Base-by-base conservation (phyloP, 2,888 invertebrate genomes). In the Toxonevra muliebris region DNA sequence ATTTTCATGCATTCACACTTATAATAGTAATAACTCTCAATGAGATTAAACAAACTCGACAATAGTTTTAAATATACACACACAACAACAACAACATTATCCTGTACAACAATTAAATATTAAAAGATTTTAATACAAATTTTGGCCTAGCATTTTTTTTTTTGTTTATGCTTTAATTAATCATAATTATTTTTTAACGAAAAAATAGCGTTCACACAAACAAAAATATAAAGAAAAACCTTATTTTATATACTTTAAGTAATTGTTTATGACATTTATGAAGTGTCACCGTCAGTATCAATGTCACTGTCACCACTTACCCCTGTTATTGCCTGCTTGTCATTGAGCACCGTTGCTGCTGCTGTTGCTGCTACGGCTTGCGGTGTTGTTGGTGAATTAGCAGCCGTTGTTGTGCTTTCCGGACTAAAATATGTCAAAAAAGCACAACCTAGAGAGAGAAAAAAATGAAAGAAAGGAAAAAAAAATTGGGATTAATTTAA, bases 281-380 rank as follows among this genome's bases (percentile, higher is more conserved):
- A 30, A 30, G 30, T 30, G 30, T 30, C 12, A 48, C 15, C 8
- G 48, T 15, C 12, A 48, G 48, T 8, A 48, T 48, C 13, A 48
- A 12, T 53, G 11, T 53, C 13, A 30, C 30, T 30, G 30, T 30
- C 30, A 30, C 30, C 76, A 92, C 96, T 95, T 86, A 98, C 97
- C 95, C 97, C 97, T 87, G 97, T 96, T 88, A 98, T 90, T 86
- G 97, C 96, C 89, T 96, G 94, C 90, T 97, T 97, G 88, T 98
- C 97, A 90, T 98, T 97, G 85, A 97, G 92, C 58, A 80, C 76
- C 69, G 81, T 72, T 65, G 77, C 74, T 30, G 30, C 30, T 30
- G 30, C 30, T 30, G 30, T 30, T 30, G 30, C 30, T 30, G 30
- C 76, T 69, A 80, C 73, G 65, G 77, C 74, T 73, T 75, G 79